phyloP scores from a whole-genome alignment of 2,888 invertebrate species.

The Heliconius hortense region DNA sequence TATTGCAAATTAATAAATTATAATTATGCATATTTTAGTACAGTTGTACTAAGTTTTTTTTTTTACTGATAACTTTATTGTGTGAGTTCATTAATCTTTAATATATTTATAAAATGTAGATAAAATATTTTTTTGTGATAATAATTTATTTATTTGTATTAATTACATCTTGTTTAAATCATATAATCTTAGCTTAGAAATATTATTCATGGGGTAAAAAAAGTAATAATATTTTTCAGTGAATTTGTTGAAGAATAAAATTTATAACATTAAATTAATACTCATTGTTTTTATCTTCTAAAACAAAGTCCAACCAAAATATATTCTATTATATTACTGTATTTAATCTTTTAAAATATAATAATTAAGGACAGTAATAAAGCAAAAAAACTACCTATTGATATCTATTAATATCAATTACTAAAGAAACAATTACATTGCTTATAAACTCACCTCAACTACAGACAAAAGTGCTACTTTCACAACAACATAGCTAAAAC shows the following conservation, averaged over 20 bases:
- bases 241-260: neutral
- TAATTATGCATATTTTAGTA: neutral
- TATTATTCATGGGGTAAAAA: neutral
- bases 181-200: neutral
- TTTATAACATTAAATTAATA: neutral
- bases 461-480: slow-evolving; percentile 96
- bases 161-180: too few species aligned
- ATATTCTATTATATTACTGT: neutral
- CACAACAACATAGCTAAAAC: slow-evolving; percentile 95
- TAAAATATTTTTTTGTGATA: too few species aligned
- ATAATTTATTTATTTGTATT: too few species aligned
- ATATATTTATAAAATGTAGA: neutral
- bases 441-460: slow-evolving; percentile 88
- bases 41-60: neutral
- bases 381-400: too few species aligned
- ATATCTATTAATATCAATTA: slow-evolving; percentile 44
- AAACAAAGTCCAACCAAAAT: neutral
- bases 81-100: neutral
- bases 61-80: neutral
- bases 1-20: neutral
- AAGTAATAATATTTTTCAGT: neutral
- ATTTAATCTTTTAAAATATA: neutral
- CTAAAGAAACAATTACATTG: neutral
- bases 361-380: neutral
- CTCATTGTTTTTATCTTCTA: neutral